phyloP scores from a whole-genome alignment of 1,140 invertebrate species.

The Drosophila pandora region DNA sequence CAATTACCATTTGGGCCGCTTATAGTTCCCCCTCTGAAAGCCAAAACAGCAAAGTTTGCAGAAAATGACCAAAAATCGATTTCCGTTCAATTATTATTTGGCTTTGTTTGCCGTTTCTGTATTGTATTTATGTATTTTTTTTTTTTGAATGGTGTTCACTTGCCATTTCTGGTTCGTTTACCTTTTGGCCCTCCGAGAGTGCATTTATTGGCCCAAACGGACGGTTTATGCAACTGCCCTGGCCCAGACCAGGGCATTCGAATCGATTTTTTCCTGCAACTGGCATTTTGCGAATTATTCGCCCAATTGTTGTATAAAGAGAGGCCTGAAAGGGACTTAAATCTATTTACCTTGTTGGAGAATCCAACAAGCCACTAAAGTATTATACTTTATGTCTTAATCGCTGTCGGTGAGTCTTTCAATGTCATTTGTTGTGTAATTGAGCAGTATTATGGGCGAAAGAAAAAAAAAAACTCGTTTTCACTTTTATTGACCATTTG shows the following conservation, averaged over 20 bases:
- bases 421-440: slow-evolving; percentile 72
- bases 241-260: slow-evolving; percentile 45
- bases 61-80: slow-evolving; percentile 34
- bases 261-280: slow-evolving; percentile 45
- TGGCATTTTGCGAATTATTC: slow-evolving; percentile 30
- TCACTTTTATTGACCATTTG: slow-evolving; percentile 79
- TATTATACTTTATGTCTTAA: slow-evolving; percentile 17
- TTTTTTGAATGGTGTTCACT: neutral
- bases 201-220: neutral
- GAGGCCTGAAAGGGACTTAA: slow-evolving; percentile 42
- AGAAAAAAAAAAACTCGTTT: slow-evolving; percentile 65
- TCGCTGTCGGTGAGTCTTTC: slow-evolving; percentile 26
- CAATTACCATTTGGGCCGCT: too few relatives aligned
- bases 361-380: slow-evolving; percentile 11
- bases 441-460: slow-evolving; percentile 45
- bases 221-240: slow-evolving; percentile 43
- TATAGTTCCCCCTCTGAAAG: neutral
- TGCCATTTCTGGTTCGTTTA: slow-evolving; percentile 25
- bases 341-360: neutral
- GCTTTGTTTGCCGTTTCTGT: slow-evolving; percentile 12
- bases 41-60: slow-evolving; percentile 23
- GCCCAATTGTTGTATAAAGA: slow-evolving; percentile 24
- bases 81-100: slow-evolving; percentile 35
- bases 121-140: slow-evolving; percentile 4
- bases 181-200: slow-evolving; percentile 12